Conservation (phyloP, 2,113 vertebrate species). For the Platysteira castanea region DNA sequence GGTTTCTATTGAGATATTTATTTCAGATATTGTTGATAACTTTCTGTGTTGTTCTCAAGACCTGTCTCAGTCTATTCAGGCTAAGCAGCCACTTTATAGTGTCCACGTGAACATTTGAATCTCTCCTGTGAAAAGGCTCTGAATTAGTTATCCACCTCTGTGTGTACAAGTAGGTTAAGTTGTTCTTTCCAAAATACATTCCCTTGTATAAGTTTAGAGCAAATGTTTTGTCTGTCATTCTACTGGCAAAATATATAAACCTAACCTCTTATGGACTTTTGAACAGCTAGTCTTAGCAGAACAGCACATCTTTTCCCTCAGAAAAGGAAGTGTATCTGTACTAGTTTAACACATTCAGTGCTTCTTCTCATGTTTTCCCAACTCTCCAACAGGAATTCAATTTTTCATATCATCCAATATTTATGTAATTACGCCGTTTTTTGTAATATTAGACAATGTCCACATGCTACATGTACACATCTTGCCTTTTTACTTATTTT, state of each 20-base stretch:
- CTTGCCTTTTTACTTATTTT: not conserved
- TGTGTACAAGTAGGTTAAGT: not conserved
- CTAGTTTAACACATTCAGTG: not conserved
- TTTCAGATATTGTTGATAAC: not conserved
- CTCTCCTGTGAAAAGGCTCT: not conserved
- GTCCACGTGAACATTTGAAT: not conserved
- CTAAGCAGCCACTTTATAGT: not conserved
- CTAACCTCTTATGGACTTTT: not conserved
- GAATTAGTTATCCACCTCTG: not conserved
- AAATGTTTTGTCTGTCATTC: not conserved
- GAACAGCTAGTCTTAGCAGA: not conserved
- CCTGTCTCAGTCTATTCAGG: not conserved
- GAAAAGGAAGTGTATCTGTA: not conserved
- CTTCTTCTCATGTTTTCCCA: not conserved
- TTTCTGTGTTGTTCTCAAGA: not conserved
- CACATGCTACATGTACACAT: rapidly evolving
- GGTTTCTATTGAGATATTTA: not conserved
- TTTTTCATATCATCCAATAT: rapidly evolving
- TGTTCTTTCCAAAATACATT: not conserved
- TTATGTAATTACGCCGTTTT: not conserved
- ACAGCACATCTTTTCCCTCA: not conserved
- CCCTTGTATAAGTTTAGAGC: not conserved
- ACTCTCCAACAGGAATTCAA: not conserved
- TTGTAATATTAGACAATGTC: not conserved
- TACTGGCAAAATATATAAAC: not conserved